These are phyloP conservation scores for Sarcophaga carnaria DNA, from an alignment of 2,888 invertebrate genomes.

Conservation along the genomic window DNA sequence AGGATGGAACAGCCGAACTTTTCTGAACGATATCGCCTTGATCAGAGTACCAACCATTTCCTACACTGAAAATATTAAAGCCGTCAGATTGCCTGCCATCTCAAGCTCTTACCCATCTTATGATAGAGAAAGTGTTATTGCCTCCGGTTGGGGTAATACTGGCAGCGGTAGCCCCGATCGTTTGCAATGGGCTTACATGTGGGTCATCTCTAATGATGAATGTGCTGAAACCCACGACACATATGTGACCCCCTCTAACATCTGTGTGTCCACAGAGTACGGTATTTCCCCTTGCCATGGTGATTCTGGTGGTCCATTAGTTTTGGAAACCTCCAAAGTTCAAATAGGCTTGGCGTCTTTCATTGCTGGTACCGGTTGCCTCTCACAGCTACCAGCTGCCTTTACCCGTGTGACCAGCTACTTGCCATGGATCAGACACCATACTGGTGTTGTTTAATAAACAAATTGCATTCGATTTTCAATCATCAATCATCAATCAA, in stretches of 20 bases:
- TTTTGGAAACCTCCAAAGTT: background rate
- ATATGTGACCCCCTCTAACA: conserved; percentile 53
- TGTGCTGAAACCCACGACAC: conserved; percentile 75
- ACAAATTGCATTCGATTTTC: too few species aligned
- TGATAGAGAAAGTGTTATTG: conserved; percentile 75
- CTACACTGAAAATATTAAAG: conserved; percentile 62
- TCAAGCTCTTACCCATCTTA: conserved; percentile 75
- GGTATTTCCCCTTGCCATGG: conserved; percentile 79
- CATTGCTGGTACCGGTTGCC: conserved; percentile 69
- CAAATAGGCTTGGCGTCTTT: conserved; percentile 72
- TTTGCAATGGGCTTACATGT: conserved; percentile 77
- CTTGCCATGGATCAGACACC: conserved; percentile 74
- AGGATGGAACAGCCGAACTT: conserved; percentile 72
- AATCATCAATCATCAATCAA: too few species aligned
- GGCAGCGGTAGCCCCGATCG: conserved; percentile 70
- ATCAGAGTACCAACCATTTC: conserved; percentile 72
- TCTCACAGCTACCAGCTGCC: conserved; percentile 71
- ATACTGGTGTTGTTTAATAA: conserved; percentile 26
- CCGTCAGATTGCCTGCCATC: conserved; percentile 71
- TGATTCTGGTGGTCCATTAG: conserved; percentile 70
- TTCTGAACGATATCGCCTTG: conserved; percentile 77
- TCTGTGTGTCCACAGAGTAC: conserved; percentile 77
- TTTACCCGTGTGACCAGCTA: conserved; percentile 73
- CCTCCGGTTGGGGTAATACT: conserved; percentile 78
- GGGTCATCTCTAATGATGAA: conserved; percentile 75